These are phyloP conservation scores for Delphinus delphis DNA, from an alignment of 2,113 vertebrate species.

Conservation along the genomic window DNA sequence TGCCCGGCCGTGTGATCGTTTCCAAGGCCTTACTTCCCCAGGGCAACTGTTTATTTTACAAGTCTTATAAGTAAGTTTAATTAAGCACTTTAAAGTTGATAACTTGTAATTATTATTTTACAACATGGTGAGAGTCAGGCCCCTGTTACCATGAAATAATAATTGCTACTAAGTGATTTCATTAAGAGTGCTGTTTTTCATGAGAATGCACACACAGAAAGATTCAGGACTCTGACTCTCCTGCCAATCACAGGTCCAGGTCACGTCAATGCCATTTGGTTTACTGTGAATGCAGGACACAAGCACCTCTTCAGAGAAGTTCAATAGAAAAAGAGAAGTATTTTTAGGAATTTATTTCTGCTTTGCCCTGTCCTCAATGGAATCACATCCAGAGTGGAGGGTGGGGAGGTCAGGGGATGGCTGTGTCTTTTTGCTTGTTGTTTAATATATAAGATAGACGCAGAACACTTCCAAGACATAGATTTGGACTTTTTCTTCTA, in stretches of 20 bases:
- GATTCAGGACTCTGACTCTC: too few species aligned
- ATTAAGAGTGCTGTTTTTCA: neutral
- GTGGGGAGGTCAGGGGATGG: too few species aligned
- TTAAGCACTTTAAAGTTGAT: neutral
- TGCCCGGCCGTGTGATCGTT: neutral
- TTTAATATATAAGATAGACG: neutral
- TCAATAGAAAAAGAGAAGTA: neutral
- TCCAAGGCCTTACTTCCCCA: neutral
- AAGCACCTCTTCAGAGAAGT: neutral
- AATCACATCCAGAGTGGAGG: neutral
- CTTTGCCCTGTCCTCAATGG: too few species aligned
- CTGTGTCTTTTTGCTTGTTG: neutral
- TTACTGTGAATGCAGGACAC: rapidly evolving
- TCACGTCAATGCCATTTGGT: rapidly evolving
- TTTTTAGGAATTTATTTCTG: neutral
- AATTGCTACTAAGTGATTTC: neutral
- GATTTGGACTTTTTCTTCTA: neutral
- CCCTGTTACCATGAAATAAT: neutral
- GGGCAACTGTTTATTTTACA: neutral
- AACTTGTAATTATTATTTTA: neutral
- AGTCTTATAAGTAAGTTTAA: neutral
- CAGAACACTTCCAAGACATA: rapidly evolving
- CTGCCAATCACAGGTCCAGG: rapidly evolving
- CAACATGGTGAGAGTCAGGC: neutral
- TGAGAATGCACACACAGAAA: neutral